A percentile compares a stretch with the other conserved stretches of the same genome.
Evolutionary conservation across 2,888 invertebrate genomes (phyloP).

Genomic region (Campoplex capitator): DNA sequence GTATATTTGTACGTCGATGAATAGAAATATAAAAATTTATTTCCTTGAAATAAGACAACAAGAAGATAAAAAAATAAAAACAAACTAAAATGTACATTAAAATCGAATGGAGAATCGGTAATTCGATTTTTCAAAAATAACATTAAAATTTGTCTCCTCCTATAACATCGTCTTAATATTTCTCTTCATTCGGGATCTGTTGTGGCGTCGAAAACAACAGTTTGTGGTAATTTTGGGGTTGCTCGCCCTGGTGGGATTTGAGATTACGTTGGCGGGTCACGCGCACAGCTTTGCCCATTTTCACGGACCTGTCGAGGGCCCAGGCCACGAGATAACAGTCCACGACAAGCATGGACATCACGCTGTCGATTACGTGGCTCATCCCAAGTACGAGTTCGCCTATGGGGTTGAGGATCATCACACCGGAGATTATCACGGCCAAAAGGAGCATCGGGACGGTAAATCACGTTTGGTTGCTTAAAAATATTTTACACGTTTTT

Average conservation of each 20-base stretch:
- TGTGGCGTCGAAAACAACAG: constrained; percentile 65
- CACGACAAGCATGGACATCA: constrained; percentile 80
- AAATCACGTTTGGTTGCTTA: constrained; percentile 11
- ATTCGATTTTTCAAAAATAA: not conserved
- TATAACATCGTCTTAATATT: too few relatives aligned
- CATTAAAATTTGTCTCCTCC: too few relatives aligned
- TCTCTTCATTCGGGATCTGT: not conserved
- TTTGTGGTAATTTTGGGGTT: constrained; percentile 74
- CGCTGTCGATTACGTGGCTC: constrained; percentile 78
- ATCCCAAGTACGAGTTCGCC: constrained; percentile 80
- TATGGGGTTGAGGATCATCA: constrained; percentile 81
- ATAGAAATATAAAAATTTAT: not conserved
- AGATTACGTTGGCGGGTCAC: constrained; percentile 77
- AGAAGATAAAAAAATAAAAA: too few relatives aligned
- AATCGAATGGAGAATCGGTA: too few relatives aligned
- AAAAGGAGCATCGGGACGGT: constrained; percentile 83
- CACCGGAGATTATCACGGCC: constrained; percentile 82
- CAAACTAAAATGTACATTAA: too few relatives aligned
- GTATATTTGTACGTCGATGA: not conserved
- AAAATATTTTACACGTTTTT: not conserved
- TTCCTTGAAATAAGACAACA: too few relatives aligned
- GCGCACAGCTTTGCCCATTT: constrained; percentile 83
- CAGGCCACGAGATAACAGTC: constrained; percentile 76
- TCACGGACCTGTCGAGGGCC: constrained; percentile 82
- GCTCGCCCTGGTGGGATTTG: constrained; percentile 75